Evolutionary conservation across 2,797 vertebrate species (phyloP).

Genomic region (Triplophysa bombifrons): DNA sequence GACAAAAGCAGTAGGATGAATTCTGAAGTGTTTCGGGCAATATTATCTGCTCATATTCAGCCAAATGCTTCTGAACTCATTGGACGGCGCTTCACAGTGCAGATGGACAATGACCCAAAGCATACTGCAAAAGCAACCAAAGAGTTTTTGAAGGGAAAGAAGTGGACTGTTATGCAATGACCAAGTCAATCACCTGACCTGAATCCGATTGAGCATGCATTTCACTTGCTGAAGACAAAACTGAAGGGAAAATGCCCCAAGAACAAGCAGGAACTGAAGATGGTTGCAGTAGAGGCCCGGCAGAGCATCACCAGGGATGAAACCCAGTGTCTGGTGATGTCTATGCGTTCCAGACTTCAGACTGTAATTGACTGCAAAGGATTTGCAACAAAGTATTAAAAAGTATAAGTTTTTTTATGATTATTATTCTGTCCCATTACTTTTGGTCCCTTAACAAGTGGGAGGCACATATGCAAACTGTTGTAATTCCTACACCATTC

Average conservation of each 20-base stretch:
- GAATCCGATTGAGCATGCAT: not conserved
- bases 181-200: not conserved
- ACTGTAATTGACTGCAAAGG: constrained; percentile 36
- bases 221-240: not conserved
- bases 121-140: too few relatives aligned
- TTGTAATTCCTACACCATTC: too few relatives aligned
- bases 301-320: not conserved
- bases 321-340: not conserved
- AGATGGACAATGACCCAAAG: constrained; percentile 54
- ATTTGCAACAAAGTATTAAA: constrained; percentile 44
- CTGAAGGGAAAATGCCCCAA: not conserved
- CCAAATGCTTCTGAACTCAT: not conserved
- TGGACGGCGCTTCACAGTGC: constrained; percentile 52
- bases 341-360: constrained; percentile 3
- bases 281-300: constrained; percentile 1
- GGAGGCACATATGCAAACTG: too few relatives aligned
- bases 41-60: too few relatives aligned
- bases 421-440: too few relatives aligned
- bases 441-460: too few relatives aligned
- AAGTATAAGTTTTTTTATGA: too few relatives aligned
- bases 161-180: not conserved
- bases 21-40: too few relatives aligned
- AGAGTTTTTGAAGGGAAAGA: constrained; percentile 16
- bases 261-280: constrained; percentile 8
- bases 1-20: too few relatives aligned